These are phyloP conservation scores for Malurus splendens DNA, from an alignment of 2,797 vertebrate species.

Conservation along the genomic window DNA sequence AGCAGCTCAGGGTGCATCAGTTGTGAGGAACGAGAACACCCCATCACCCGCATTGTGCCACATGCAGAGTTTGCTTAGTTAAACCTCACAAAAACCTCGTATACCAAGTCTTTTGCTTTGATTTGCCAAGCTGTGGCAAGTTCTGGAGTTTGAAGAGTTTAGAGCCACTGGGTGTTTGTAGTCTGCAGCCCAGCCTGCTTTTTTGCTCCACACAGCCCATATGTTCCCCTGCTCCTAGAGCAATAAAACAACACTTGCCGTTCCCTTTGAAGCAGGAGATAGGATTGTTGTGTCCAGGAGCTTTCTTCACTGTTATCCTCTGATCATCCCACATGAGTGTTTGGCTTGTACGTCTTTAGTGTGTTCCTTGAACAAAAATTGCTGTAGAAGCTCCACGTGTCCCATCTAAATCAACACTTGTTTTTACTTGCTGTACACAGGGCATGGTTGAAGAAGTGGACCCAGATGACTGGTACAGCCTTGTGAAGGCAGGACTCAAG, in stretches of 20 bases:
- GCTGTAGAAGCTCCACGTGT: neutral
- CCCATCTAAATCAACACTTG: neutral
- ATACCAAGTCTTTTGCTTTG: neutral
- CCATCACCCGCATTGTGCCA: neutral
- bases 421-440: conserved; percentile 56
- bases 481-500: conserved; percentile 91
- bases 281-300: neutral
- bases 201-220: neutral
- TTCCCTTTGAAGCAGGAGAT: neutral
- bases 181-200: neutral
- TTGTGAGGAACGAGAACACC: neutral
- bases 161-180: neutral
- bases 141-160: neutral
- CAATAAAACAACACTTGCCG: neutral
- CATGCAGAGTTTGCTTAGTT: neutral
- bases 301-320: neutral
- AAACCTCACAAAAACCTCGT: neutral
- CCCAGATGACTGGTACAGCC: conserved; percentile 82
- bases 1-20: neutral
- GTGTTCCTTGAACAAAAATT: neutral
- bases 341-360: neutral
- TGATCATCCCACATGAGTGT: neutral
- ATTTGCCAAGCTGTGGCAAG: neutral
- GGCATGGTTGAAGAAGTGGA: conserved; percentile 65
- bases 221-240: neutral